Percentiles rank a stretch among this genome's conserved stretches.
Conservation (phyloP, 2,888 invertebrate species). For the Perdita meconis region DNA sequence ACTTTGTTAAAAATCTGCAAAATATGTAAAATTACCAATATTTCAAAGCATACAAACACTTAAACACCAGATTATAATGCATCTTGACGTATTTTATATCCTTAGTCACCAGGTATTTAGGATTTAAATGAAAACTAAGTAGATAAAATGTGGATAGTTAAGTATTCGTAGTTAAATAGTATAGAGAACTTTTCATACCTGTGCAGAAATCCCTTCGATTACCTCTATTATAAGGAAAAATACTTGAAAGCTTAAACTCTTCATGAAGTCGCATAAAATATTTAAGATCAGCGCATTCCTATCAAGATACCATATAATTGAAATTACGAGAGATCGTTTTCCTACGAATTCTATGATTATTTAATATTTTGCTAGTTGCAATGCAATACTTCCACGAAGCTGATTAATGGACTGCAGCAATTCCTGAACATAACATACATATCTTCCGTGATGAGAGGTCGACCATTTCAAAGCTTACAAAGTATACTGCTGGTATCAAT, state of each 20-base stretch:
- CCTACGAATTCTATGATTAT: neutral
- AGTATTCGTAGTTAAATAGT: no score
- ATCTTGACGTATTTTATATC: no score
- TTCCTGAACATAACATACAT: slow-evolving; percentile 26
- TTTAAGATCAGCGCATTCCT: neutral
- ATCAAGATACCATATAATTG: neutral
- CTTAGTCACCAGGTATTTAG: no score
- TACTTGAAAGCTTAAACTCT: neutral
- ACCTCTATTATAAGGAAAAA: neutral
- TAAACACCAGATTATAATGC: no score
- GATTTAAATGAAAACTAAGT: no score
- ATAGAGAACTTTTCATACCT: neutral
- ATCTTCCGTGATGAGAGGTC: slow-evolving; percentile 21
- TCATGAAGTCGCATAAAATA: neutral
- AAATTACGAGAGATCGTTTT: neutral
- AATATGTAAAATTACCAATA: no score
- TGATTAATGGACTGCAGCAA: slow-evolving; percentile 22
- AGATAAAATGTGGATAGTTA: no score
- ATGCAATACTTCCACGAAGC: slow-evolving; percentile 28
- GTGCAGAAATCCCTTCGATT: neutral
- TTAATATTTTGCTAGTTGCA: neutral
- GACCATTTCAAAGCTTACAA: slow-evolving; percentile 34
- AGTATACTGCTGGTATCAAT: slow-evolving; percentile 67
- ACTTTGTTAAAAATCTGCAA: no score
- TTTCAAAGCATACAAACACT: no score